Evolutionary conservation across 2,888 invertebrate genomes (phyloP).

Genomic region (Amorpha juglandis): DNA sequence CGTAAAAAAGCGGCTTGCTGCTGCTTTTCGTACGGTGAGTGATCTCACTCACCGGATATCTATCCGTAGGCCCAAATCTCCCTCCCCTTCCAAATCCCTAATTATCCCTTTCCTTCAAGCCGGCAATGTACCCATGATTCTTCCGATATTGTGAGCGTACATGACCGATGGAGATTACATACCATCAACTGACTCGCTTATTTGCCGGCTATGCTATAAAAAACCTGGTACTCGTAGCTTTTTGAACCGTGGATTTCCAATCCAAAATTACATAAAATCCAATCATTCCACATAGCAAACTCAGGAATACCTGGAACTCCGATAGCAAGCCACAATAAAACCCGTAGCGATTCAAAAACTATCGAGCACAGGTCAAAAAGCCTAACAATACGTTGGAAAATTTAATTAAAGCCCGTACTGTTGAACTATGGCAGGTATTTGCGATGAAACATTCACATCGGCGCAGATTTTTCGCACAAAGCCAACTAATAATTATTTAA

Average conservation of each 20-base stretch:
- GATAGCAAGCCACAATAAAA: constrained; percentile 7
- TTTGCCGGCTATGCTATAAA: too few species aligned
- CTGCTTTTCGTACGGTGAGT: too few species aligned
- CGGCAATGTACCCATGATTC: too few species aligned
- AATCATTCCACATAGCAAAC: background rate
- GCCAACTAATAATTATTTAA: constrained; percentile 27
- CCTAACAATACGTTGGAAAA: constrained; percentile 4
- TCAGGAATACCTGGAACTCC: background rate
- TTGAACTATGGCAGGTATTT: background rate
- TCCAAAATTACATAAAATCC: background rate
- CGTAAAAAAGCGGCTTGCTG: too few species aligned
- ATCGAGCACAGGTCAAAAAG: background rate
- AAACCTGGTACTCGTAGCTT: too few species aligned
- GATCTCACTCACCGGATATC: too few species aligned
- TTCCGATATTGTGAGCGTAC: too few species aligned
- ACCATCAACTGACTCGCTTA: too few species aligned
- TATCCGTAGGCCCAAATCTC: too few species aligned
- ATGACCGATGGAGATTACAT: too few species aligned
- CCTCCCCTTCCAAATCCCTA: too few species aligned
- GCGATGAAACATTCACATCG: constrained; percentile 21
- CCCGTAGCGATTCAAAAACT: background rate
- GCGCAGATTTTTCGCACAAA: constrained; percentile 27
- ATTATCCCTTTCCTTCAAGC: too few species aligned
- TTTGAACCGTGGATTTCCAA: background rate
- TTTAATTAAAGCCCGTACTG: constrained; percentile 24